These are phyloP conservation scores for Ooceraea biroi DNA, from an alignment of 1,140 invertebrate species.

Conservation along the genomic window DNA sequence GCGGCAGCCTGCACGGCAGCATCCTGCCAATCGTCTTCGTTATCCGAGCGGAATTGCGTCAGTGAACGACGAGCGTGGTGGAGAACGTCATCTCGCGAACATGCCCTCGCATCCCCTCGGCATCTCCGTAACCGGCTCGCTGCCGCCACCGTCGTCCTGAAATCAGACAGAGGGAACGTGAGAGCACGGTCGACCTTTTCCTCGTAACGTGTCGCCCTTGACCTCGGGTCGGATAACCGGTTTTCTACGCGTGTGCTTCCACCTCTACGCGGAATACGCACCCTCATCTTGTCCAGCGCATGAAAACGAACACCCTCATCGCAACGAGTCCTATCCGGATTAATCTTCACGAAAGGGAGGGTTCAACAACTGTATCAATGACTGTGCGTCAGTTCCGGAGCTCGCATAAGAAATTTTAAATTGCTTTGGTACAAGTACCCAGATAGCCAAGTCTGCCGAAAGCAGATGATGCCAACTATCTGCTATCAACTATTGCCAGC, in stretches of 20 bases:
- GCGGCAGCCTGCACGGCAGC: slow-evolving; percentile 75
- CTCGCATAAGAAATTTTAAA: too few species aligned
- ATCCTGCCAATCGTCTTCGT: slow-evolving; percentile 65
- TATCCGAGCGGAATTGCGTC: slow-evolving; percentile 71
- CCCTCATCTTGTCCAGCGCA: too few species aligned
- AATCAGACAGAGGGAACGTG: slow-evolving; percentile 56
- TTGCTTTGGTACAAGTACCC: too few species aligned
- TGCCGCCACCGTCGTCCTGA: slow-evolving; percentile 60
- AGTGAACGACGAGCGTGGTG: slow-evolving; percentile 73
- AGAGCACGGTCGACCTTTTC: slow-evolving; percentile 29
- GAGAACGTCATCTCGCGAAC: slow-evolving; percentile 79
- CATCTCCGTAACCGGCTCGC: slow-evolving; percentile 71
- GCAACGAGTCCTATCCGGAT: too few species aligned
- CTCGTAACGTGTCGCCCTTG: neutral
- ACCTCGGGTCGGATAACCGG: neutral
- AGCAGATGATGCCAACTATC: too few species aligned
- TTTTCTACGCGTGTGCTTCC: neutral
- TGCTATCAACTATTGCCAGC: too few species aligned
- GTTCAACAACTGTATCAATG: too few species aligned
- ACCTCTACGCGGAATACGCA: neutral
- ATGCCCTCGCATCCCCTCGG: slow-evolving; percentile 70
- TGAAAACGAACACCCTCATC: too few species aligned
- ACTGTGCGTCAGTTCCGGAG: too few species aligned
- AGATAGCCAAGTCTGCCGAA: too few species aligned
- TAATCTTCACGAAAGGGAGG: too few species aligned